Conservation (phyloP, 2,888 invertebrate species). For the Barypeithes pellucidus region DNA sequence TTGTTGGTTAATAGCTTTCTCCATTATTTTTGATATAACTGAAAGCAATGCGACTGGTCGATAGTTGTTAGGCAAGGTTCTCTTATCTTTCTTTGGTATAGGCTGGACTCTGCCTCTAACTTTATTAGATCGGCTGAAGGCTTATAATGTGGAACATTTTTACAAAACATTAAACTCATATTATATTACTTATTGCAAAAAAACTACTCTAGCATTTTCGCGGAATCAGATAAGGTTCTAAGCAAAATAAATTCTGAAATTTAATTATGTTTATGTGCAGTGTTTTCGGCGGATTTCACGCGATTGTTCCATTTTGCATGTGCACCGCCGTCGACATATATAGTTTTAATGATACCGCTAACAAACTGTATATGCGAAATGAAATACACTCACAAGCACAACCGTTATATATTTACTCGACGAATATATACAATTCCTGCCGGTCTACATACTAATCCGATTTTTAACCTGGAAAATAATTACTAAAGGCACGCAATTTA, state of each 20-base stretch:
- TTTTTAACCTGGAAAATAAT: slow-evolving; percentile 66
- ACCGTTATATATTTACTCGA: slow-evolving; percentile 48
- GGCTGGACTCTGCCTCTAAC: too few species aligned
- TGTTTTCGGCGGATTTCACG: slow-evolving; percentile 57
- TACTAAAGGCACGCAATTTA: slow-evolving; percentile 68
- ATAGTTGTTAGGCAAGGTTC: too few species aligned
- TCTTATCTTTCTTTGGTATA: too few species aligned
- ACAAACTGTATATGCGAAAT: slow-evolving; percentile 48
- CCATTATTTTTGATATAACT: too few species aligned
- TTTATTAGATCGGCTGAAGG: too few species aligned
- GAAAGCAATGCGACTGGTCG: too few species aligned
- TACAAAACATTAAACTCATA: too few species aligned
- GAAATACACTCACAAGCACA: slow-evolving; percentile 47
- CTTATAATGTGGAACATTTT: too few species aligned
- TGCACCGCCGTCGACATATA: slow-evolving; percentile 48
- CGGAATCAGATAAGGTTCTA: slow-evolving; percentile 49
- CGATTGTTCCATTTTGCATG: slow-evolving; percentile 60
- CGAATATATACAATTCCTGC: slow-evolving; percentile 41
- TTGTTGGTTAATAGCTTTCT: too few species aligned
- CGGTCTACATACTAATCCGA: slow-evolving; percentile 60
- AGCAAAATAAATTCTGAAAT: slow-evolving; percentile 55
- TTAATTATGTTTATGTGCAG: slow-evolving; percentile 54
- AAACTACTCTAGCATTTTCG: slow-evolving; percentile 22
- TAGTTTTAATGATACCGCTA: slow-evolving; percentile 53
- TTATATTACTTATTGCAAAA: too few species aligned